Conservation (phyloP, 2,113 vertebrate genomes). For the Micromys minutus region DNA sequence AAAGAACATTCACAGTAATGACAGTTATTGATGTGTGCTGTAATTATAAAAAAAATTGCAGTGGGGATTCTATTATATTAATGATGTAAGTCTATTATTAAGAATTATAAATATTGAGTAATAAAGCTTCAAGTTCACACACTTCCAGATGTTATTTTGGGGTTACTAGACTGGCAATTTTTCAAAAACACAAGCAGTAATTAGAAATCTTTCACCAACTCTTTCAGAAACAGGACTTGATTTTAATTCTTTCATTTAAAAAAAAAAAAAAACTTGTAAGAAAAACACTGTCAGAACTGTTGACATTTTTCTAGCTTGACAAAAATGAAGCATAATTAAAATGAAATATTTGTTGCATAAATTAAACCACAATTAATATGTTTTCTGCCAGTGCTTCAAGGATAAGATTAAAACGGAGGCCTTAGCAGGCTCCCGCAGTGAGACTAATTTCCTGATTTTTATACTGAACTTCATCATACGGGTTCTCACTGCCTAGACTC, state of each 20-base stretch:
- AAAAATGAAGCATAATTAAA: constrained; percentile 84
- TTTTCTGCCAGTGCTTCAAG: constrained; percentile 83
- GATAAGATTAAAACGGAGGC: constrained; percentile 82
- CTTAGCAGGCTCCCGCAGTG: constrained; percentile 85
- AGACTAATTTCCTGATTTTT: constrained; percentile 91
- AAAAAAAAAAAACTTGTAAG: constrained; percentile 66
- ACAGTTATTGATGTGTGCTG: constrained; percentile 66
- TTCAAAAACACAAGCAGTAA: constrained; percentile 78
- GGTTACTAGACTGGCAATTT: constrained; percentile 75
- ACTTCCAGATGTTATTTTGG: constrained; percentile 67
- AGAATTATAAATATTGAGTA: constrained; percentile 71
- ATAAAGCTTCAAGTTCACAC: constrained; percentile 64
- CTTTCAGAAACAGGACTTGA: constrained; percentile 73
- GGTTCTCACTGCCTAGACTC: constrained; percentile 76
- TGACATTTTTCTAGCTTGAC: constrained; percentile 79
- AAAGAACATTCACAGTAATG: constrained; percentile 57
- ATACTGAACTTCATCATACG: constrained; percentile 80
- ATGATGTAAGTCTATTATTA: constrained; percentile 72
- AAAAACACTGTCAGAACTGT: constrained; percentile 61
- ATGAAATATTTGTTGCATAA: constrained; percentile 86
- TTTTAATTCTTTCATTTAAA: constrained; percentile 79
- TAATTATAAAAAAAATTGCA: constrained; percentile 65
- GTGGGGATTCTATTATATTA: constrained; percentile 69
- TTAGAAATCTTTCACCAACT: constrained; percentile 80
- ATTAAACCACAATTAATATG: constrained; percentile 87